Evolutionary conservation across 2,888 invertebrate genomes (phyloP).

Genomic region (Aleiodes testaceus): DNA sequence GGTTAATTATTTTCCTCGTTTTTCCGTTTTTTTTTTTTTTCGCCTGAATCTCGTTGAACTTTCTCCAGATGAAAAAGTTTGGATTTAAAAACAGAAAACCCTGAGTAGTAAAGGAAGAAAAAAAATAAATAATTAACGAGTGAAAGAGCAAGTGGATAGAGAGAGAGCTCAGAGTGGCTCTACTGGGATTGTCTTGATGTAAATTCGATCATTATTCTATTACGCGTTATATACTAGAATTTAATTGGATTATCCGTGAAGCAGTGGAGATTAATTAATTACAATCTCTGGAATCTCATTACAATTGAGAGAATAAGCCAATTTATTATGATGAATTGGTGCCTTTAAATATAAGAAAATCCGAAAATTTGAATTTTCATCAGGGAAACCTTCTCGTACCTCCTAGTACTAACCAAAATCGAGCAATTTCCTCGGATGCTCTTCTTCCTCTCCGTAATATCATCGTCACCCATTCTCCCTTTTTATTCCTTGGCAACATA

Average conservation of each 20-base stretch:
- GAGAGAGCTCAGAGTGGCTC: neutral
- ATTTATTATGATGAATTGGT: no score
- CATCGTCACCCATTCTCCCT: conserved; percentile 44
- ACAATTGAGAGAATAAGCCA: no score
- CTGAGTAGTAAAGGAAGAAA: neutral
- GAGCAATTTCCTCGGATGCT: conserved; percentile 46
- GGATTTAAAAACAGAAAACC: conserved; percentile 16
- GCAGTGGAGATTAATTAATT: no score
- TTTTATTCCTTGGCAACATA: conserved; percentile 22
- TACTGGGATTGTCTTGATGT: conserved; percentile 6
- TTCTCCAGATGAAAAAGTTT: conserved; percentile 8
- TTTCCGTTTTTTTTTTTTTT: conserved; percentile 5
- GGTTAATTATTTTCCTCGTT: conserved; percentile 16
- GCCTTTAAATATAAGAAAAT: no score
- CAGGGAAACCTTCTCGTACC: no score
- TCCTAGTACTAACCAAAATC: conserved; percentile 35
- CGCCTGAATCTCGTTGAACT: conserved; percentile 9
- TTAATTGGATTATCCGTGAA: conserved; percentile 1
- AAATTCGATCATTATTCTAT: conserved; percentile 28
- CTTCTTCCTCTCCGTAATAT: conserved; percentile 43
- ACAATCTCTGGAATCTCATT: no score
- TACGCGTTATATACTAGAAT: conserved; percentile 2
- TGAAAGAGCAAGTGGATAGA: conserved; percentile 28
- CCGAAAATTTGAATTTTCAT: no score
- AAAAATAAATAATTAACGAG: conserved; percentile 19